Base-by-base conservation (phyloP, 2,113 vertebrate species). In the Odontesthes bonariensis region DNA sequence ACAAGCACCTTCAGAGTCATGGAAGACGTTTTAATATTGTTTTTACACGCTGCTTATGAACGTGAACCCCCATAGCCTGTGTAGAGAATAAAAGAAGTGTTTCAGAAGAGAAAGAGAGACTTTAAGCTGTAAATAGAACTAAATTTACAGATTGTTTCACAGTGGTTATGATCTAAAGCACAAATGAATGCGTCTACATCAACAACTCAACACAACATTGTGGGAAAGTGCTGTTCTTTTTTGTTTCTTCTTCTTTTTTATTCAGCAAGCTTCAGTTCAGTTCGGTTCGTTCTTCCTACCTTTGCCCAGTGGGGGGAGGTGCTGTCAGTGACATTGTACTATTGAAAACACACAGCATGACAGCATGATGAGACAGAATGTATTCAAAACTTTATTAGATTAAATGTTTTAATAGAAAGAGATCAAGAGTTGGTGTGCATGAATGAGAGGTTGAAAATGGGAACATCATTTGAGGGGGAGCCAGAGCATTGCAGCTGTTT, bases 341-440 rank as follows among this genome's bases (percentile, higher is more conserved):
- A 5, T 20, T 1, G 57, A 1, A 64, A 7, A 70, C 19, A 75
- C 49, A 67, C 35, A 63, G 10, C 31, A 77, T 0, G 19, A 67
- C 35, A 63, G 10, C 31, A 77, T 0, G 19, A 73, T 23, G 68
- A 13, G 5, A 46, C 3, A 56, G 13, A 23, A 80, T 79, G 64
- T 83, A 83, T 6, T 64, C 53, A 65, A 90, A 88, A 88, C 63
- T 88, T 92, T 91, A 91, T 92, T 92, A 47, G 38, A 69, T 75
- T 90, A 66, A 40, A 57, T 62, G 53, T 82, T 79, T 88, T 63
- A 79, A 68, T 88, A 83, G 76, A 90, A 89, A 90, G 73, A 84
- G 73, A 82, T 75, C 32, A 69, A 81, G 67, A 88, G 71, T 72
- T 75, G 70, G 82, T 86, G 79, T 86, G 83, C 63, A 87, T 61